These are phyloP conservation scores for Globodera ellingtonae DNA, from an alignment of 1,140 invertebrate species.

Conservation along the genomic window DNA sequence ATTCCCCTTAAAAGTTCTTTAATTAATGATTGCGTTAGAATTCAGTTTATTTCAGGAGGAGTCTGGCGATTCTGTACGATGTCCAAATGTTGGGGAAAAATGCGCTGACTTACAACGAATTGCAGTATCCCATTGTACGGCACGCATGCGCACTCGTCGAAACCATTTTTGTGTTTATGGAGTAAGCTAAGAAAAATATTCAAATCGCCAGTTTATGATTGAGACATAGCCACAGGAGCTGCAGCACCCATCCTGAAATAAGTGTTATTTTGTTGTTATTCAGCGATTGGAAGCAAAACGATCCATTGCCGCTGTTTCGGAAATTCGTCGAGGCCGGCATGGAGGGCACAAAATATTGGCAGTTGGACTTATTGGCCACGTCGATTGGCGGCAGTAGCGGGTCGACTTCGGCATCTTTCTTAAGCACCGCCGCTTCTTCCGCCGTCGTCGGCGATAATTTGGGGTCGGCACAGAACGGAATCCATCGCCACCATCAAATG, in stretches of 20 bases:
- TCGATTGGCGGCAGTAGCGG: neutral
- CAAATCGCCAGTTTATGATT: too few relatives aligned
- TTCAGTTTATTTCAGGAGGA: constrained; percentile 8
- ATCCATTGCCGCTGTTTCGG: neutral
- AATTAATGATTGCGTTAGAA: neutral
- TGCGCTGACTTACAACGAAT: constrained; percentile 17
- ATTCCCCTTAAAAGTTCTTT: too few relatives aligned
- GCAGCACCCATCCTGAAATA: neutral
- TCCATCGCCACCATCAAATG: neutral
- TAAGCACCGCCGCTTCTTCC: neutral
- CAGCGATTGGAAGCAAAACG: neutral
- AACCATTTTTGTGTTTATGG: constrained; percentile 3
- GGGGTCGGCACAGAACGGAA: neutral
- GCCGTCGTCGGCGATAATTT: neutral
- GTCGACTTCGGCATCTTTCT: neutral
- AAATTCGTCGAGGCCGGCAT: neutral
- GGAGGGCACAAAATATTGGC: neutral
- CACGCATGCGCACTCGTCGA: neutral
- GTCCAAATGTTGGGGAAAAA: constrained; percentile 29
- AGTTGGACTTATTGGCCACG: neutral
- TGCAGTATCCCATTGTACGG: neutral
- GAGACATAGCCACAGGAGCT: too few relatives aligned
- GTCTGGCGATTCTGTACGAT: constrained; percentile 17
- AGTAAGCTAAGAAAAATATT: neutral
- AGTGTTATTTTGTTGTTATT: neutral